These are phyloP conservation scores for Pimpla rufipes DNA, from an alignment of 2,888 invertebrate species.

Conservation along the genomic window DNA sequence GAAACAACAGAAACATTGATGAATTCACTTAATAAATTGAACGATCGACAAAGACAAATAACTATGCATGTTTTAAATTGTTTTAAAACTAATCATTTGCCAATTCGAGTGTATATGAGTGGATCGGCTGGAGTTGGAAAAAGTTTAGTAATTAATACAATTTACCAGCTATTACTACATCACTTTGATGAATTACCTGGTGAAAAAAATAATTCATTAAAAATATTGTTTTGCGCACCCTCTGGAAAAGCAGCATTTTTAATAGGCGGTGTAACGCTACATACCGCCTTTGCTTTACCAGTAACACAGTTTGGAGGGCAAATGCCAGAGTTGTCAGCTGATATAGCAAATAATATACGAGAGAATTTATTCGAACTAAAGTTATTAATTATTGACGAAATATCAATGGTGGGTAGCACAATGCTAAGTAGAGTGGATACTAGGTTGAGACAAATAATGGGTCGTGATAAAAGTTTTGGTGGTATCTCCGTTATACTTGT, in stretches of 20 bases:
- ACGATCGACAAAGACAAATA: constrained; percentile 26
- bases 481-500: constrained; percentile 78
- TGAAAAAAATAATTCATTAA: constrained; percentile 68
- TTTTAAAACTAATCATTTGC: constrained; percentile 60
- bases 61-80: constrained; percentile 65
- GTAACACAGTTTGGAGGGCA: constrained; percentile 37
- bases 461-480: constrained; percentile 75
- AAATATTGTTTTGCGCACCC: constrained; percentile 50
- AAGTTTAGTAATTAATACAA: constrained; percentile 72
- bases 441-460: constrained; percentile 77
- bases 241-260: constrained; percentile 57
- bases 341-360: constrained; percentile 69
- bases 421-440: constrained; percentile 74
- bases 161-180: constrained; percentile 71
- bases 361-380: constrained; percentile 69
- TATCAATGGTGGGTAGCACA: constrained; percentile 58
- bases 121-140: constrained; percentile 78
- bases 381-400: constrained; percentile 79
- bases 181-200: constrained; percentile 59
- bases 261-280: constrained; percentile 73
- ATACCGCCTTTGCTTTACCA: constrained; percentile 45
- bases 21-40: not conserved
- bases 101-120: constrained; percentile 71
- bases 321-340: constrained; percentile 40
- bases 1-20: not conserved